Base-by-base conservation (phyloP, 2,888 invertebrate genomes). In the Rhodophaea formosa region DNA sequence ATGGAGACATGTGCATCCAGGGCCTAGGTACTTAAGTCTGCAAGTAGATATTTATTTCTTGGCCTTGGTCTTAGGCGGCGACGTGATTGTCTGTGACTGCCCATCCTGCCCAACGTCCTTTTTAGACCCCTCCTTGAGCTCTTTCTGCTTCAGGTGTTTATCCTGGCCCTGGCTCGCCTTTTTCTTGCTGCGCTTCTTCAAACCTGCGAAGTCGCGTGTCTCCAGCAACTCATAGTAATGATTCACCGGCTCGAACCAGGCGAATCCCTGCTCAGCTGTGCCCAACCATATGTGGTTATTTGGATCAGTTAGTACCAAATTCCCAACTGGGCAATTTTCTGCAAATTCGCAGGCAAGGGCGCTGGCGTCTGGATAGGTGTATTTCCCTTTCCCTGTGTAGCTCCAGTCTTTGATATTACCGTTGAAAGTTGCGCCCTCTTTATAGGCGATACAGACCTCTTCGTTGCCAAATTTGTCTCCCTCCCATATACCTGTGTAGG, bases 401-500 rank as follows among this genome's bases (percentile, higher is more conserved):
- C 75, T 75, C 77, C 90, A 92, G 49, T 93, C 86, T 54, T 83
- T 82, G 7, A 93, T 63, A 7, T 61, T 53, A 0, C 94, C 94
- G 61, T 85, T 77, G 68, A 90, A 94, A 64, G 74, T 78, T 3
- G 90, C 84, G 7, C 90, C 89, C 67, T 93, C 92, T 0, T 73
- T 76, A 68, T 81, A 93, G 0, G 76, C 69, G 45, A 93, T 82
- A 12, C 63, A 70, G 0, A 84, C 80, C 14, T 77, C 78, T 35
- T 81, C 81, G 53, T 59, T 72, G 16, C 80, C 78, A 2, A 94
- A 75, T 54, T 84, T 84, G 68, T 94, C 94, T 10, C 80, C 72
- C 0, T 91, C 87, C 94, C 94, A 94, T 2, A 66, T 66, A 7
- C 93, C 93, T 23, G 77, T 69, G 71, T 94, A 94, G 0, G 68